Base-by-base conservation (phyloP, 1,140 invertebrate genomes). In the Notospermus geniculatus region DNA sequence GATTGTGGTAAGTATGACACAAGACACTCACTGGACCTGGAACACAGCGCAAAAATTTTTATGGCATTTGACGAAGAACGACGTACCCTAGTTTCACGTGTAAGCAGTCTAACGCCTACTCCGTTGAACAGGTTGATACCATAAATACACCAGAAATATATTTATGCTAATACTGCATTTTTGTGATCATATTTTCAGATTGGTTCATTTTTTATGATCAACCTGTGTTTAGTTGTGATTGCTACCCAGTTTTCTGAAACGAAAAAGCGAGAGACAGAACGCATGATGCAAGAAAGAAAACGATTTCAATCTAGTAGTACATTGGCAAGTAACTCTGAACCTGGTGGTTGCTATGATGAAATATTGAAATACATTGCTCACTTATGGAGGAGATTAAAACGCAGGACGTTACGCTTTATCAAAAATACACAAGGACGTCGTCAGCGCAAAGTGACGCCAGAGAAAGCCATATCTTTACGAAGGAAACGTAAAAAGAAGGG, bases 161-260 rank as follows among this genome's bases (percentile, higher is more conserved):
- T n/a, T n/a, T n/a, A n/a, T n/a, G n/a, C n/a, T n/a, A n/a, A n/a
- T n/a, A n/a, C n/a, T n/a, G n/a, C n/a, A n/a, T n/a, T n/a, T n/a
- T 57, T 28, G 30, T 57, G 15, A 36, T 7, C 41, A 25, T 45
- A 28, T 71, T 87, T 87, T 57, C 84, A 99, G 96, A 98, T 99
- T 79, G 97, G 97, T 61, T 98, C 97, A 45, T 99, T 99, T 86
- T 99, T 99, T 85, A 99, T 99, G 97, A 99, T 99, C 82, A 99
- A 99, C 83, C 87, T 99, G 59, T 99, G 97, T 86, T 87, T 99
- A 71, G 97, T 99, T 83, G 97, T 99, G 65, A 99, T 99, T 79
- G 97, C 97, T 43, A 99, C 97, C 9, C 97, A 99, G 83, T 99
- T 99, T 84, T 95, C 94, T 52, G 97, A 99, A 84, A 99, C 97